phyloP scores from a whole-genome alignment of 2,113 vertebrate genomes.

The Microcebus tavaratra region DNA sequence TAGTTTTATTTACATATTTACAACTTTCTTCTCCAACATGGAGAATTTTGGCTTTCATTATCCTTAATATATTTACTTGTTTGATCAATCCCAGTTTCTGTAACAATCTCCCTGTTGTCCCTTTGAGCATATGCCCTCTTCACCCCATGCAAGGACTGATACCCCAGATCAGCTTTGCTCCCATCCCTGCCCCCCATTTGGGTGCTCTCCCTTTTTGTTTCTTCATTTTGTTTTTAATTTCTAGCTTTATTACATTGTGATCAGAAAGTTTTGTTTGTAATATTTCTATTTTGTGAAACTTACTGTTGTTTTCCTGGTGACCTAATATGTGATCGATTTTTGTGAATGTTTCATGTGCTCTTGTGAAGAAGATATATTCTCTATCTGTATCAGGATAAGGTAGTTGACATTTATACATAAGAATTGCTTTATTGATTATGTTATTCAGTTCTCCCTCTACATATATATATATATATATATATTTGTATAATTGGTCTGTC shows the following conservation, averaged over 20 bases:
- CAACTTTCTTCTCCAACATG: not conserved
- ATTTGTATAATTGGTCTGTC: not conserved
- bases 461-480: not conserved
- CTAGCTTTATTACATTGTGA: not conserved
- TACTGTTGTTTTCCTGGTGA: not conserved
- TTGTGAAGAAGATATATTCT: not conserved
- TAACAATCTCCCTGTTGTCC: not conserved
- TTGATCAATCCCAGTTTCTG: not conserved
- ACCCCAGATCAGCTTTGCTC: not conserved
- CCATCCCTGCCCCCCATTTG: not conserved
- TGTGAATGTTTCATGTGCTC: not conserved
- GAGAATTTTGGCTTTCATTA: not conserved
- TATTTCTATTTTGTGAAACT: not conserved
- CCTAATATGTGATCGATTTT: not conserved
- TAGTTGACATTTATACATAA: not conserved
- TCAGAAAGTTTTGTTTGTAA: not conserved
- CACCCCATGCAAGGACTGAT: not conserved
- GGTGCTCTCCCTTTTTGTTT: not conserved
- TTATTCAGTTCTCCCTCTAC: not conserved
- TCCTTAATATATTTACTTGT: not conserved
- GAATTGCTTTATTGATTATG: not conserved
- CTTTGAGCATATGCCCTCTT: not conserved
- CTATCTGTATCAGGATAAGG: not conserved
- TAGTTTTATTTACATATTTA: not conserved
- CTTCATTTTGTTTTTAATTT: not conserved